A percentile compares a stretch with the other conserved stretches of the same genome.
Evolutionary conservation across 2,888 invertebrate genomes (phyloP).

Genomic region (Ochropleura plecta): DNA sequence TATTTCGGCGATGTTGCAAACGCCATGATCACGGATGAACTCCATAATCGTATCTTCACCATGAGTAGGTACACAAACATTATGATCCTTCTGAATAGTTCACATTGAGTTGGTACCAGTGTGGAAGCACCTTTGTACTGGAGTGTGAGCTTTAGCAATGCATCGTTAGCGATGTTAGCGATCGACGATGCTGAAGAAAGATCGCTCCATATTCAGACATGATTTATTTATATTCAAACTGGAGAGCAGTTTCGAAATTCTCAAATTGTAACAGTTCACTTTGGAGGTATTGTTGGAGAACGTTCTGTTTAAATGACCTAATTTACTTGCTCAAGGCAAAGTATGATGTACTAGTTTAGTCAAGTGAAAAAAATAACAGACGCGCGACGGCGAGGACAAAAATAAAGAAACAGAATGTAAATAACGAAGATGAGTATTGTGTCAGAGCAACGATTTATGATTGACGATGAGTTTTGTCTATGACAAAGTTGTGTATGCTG

Average conservation of each 20-base stretch:
- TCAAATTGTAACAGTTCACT: conserved; percentile 12
- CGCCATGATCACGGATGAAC: too few species aligned
- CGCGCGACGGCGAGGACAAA: neutral
- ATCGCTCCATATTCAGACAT: conserved; percentile 43
- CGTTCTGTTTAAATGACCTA: conserved; percentile 7
- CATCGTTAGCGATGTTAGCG: conserved; percentile 42
- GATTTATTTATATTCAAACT: conserved; percentile 39
- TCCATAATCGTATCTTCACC: too few species aligned
- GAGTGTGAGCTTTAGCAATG: conserved; percentile 37
- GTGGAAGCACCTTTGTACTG: conserved; percentile 41
- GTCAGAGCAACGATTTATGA: neutral
- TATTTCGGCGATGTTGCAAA: too few species aligned
- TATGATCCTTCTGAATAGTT: conserved; percentile 2
- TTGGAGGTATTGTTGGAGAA: conserved; percentile 15
- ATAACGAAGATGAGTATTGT: conserved; percentile 5
- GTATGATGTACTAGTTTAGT: conserved; percentile 13
- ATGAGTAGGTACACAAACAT: neutral
- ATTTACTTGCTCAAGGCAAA: conserved; percentile 26
- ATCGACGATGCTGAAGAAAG: conserved; percentile 39
- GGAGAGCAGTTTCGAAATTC: conserved; percentile 34
- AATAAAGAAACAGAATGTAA: conserved; percentile 10
- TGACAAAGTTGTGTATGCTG: neutral
- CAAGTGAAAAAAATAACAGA: conserved; percentile 5
- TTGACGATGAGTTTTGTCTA: neutral
- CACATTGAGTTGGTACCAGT: neutral